Evolutionary conservation across 2,888 invertebrate species (phyloP), one percentile per base, ranked within the genome.

Genomic region (Laspeyria flexula): DNA sequence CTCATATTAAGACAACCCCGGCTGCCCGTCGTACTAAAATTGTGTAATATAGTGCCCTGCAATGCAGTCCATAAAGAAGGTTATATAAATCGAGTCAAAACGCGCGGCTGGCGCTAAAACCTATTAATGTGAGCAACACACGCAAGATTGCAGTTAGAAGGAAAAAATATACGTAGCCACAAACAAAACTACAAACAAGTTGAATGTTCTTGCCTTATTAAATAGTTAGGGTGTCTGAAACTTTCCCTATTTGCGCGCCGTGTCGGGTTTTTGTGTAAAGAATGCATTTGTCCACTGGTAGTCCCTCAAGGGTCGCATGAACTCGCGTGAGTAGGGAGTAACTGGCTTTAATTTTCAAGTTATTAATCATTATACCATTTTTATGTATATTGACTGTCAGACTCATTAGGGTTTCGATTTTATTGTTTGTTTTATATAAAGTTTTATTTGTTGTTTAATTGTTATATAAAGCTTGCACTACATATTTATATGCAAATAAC

Each of bases 71-170:
- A 70, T 46, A 50, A 55, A 54, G 60, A 31, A 65, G 65, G 59
- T 55, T 57, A 55, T 71, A 77, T 80, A 77, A 64, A 69, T 64
- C 61, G 61, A 40, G 31, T 59, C 37, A 53, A 79, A 83, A 79
- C 74, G 81, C 77, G 78, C 79, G 77, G 71, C 69, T 65, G 66
- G 77, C 78, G 83, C 75, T 82, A 77, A 78, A 84, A 75, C 82
- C 83, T 81, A 88, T 87, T 86, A 87, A 88, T 88, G 88, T 75
- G 61, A 53, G 55, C 65, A 71, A 54, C 71, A 55, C 88, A 88
- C 88, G 88, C 88, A 73, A 88, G 77, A 66, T 65, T 82, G 83
- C 84, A 83, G 80, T 83, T 83, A 81, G 67, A 72, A 47, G 48
- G 43, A 77, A 80, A 77, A 61, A 61, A 50, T 60, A 55, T 51